Conservation (phyloP, 2,113 vertebrate genomes). For the Micronycteris hirsuta region DNA sequence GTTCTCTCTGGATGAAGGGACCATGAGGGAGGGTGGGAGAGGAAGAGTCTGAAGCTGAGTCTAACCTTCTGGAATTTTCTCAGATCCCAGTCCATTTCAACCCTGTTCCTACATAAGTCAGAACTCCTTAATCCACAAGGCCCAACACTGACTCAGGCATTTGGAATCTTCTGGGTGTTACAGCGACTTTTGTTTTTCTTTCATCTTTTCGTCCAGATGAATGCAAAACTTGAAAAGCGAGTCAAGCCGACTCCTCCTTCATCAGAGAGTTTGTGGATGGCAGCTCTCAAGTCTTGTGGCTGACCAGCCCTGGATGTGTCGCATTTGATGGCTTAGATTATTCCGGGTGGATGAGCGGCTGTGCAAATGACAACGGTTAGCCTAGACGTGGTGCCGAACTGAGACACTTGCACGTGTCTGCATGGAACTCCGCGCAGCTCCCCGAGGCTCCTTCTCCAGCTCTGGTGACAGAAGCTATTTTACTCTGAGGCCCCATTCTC, state of each 20-base stretch:
- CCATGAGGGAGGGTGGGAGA: not conserved
- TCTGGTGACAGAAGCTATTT: not conserved
- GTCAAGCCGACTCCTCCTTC: not conserved
- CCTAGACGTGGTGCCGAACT: not conserved
- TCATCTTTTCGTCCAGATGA: not conserved
- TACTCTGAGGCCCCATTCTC: not conserved
- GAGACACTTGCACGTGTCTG: not conserved
- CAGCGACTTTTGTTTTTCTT: not conserved
- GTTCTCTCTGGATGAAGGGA: not conserved
- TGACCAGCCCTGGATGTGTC: not conserved
- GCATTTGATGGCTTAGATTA: not conserved
- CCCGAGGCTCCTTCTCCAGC: not conserved
- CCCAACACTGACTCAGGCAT: not conserved
- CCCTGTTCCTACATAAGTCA: not conserved
- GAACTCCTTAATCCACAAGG: accelerated
- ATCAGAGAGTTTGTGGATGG: not conserved
- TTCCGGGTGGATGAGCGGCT: not conserved
- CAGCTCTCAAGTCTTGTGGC: not conserved
- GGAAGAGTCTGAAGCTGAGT: too few relatives aligned
- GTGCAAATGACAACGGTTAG: not conserved
- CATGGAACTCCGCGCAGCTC: accelerated
- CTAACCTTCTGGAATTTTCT: not conserved
- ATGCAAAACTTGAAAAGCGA: not conserved
- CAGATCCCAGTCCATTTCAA: not conserved
- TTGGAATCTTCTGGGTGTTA: not conserved